These are phyloP conservation scores for Rhabdomys dilectus DNA, from an alignment of 2,113 vertebrate species.

Conservation along the genomic window DNA sequence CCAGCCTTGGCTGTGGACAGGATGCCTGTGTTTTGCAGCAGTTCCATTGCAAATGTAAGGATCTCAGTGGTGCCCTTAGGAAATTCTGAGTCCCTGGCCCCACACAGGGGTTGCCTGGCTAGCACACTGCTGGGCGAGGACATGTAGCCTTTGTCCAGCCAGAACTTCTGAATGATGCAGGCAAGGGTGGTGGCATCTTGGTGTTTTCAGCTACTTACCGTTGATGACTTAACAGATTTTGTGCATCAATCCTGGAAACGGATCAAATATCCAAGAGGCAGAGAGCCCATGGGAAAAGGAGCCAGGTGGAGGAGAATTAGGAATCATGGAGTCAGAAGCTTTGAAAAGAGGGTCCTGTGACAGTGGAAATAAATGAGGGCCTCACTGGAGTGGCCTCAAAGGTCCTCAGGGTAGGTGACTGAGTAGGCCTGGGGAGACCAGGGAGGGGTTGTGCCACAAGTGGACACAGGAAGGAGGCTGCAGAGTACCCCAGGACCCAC, in stretches of 20 bases:
- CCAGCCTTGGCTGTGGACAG: background rate
- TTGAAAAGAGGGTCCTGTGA: background rate
- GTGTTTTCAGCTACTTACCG: background rate
- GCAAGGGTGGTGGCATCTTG: background rate
- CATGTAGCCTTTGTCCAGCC: background rate
- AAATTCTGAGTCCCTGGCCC: background rate
- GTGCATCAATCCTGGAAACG: background rate
- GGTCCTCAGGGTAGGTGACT: background rate
- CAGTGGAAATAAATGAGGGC: background rate
- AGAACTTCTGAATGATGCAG: background rate
- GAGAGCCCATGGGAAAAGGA: background rate
- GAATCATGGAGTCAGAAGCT: background rate
- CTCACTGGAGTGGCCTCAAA: fast-evolving
- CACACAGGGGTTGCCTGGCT: background rate
- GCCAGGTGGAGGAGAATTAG: too few relatives aligned
- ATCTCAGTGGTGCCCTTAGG: background rate
- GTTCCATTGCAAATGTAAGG: background rate
- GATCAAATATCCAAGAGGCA: background rate
- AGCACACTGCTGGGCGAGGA: background rate
- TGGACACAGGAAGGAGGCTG: background rate
- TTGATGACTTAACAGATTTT: background rate
- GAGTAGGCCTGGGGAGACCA: background rate
- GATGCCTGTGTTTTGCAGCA: background rate
- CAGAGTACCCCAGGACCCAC: background rate
- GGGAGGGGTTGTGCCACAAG: too few relatives aligned